Evolutionary conservation across 1,140 invertebrate species (phyloP).

Genomic region (Pseudobourletiella spinata): DNA sequence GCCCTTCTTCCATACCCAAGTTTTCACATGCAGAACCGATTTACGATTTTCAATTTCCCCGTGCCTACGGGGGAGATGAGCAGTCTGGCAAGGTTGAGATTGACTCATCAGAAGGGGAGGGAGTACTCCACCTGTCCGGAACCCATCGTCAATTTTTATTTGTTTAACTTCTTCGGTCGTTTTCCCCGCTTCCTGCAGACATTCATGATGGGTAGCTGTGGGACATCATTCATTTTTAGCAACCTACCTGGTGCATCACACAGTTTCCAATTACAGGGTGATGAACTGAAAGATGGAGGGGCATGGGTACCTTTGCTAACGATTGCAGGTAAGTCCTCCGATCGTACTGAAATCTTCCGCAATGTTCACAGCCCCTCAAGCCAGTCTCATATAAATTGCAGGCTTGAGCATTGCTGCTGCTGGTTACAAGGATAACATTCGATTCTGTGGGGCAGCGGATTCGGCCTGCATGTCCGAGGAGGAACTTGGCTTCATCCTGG

Average conservation of each 20-base stretch:
- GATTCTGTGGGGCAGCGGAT: slow-evolving; percentile 29
- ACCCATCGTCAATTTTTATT: slow-evolving; percentile 16
- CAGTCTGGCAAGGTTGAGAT: slow-evolving; percentile 2
- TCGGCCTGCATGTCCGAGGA: slow-evolving; percentile 26
- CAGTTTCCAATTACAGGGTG: slow-evolving; percentile 7
- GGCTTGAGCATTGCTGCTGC: slow-evolving; percentile 27
- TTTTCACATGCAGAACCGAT: slow-evolving; percentile 21
- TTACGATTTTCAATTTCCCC: slow-evolving; percentile 26
- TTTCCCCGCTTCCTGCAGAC: slow-evolving; percentile 22
- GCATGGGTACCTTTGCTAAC: slow-evolving; percentile 21
- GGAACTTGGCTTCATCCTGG: slow-evolving; percentile 22
- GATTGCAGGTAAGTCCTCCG: slow-evolving; percentile 4
- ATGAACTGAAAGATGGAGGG: not conserved
- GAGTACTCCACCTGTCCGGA: slow-evolving; percentile 8
- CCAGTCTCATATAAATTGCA: slow-evolving; percentile 1
- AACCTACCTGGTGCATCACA: slow-evolving; percentile 16
- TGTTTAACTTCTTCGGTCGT: slow-evolving; percentile 30
- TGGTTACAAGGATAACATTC: slow-evolving; percentile 21
- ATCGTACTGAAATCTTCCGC: not conserved
- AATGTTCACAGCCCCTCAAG: not conserved
- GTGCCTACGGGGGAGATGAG: slow-evolving; percentile 6
- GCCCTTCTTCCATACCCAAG: slow-evolving; percentile 32
- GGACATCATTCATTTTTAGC: slow-evolving; percentile 15
- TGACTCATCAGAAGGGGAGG: not conserved
- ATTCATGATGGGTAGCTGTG: slow-evolving; percentile 5